These are phyloP conservation scores for Tenodera sinensis DNA, from an alignment of 2,888 invertebrate species.

Conservation along the genomic window DNA sequence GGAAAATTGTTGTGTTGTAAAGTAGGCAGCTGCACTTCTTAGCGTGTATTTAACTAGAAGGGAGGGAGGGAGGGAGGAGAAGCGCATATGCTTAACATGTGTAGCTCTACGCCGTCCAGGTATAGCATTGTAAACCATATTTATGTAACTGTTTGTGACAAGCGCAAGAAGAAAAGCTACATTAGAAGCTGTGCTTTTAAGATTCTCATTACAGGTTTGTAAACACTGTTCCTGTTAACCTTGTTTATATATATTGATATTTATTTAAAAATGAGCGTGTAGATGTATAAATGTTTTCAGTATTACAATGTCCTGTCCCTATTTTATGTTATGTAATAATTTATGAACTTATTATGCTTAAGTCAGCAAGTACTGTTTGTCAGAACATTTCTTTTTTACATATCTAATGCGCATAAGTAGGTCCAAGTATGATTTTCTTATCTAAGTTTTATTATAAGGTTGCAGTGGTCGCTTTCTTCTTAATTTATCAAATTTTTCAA, in stretches of 20 bases:
- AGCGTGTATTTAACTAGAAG: not conserved
- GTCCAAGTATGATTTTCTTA: too few species aligned
- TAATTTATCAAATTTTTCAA: too few species aligned
- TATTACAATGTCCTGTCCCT: not conserved
- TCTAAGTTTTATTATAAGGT: too few species aligned
- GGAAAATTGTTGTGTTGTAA: not conserved
- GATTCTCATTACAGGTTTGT: not conserved
- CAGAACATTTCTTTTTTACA: not conserved
- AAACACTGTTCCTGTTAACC: conserved; percentile 1
- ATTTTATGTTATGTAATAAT: not conserved
- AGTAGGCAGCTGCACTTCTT: not conserved
- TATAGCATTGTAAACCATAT: not conserved
- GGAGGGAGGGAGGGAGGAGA: not conserved
- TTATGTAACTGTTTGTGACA: not conserved
- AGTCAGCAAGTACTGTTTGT: not conserved
- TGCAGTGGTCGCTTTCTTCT: too few species aligned
- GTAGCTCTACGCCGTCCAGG: not conserved
- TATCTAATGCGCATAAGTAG: too few species aligned
- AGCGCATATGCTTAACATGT: not conserved
- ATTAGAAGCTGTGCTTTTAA: not conserved
- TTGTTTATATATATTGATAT: conserved; percentile 1
- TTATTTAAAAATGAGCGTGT: not conserved
- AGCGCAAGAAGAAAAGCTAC: not conserved
- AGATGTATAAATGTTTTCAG: not conserved
- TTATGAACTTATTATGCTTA: not conserved